These are phyloP conservation scores for Himalopsyche japonica DNA, from an alignment of 2,888 invertebrate species.

Conservation along the genomic window DNA sequence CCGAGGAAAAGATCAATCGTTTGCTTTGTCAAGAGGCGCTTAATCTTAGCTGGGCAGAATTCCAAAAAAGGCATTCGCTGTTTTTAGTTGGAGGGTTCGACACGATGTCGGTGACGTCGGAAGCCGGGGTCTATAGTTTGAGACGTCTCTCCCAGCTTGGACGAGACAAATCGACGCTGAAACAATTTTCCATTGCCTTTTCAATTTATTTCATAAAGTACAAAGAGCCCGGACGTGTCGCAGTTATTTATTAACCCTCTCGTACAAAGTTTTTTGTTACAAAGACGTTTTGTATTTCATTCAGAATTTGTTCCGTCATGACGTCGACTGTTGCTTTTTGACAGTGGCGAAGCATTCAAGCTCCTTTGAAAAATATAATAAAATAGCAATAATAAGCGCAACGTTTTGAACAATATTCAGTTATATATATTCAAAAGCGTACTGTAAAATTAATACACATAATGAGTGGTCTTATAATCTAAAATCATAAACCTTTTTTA, in stretches of 20 bases:
- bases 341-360: no score
- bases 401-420: no score
- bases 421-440: no score
- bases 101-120: neutral
- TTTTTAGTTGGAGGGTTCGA: neutral
- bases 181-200: slow-evolving; percentile 29
- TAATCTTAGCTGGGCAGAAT: neutral
- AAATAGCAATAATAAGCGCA: no score
- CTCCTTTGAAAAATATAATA: no score
- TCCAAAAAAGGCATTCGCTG: neutral
- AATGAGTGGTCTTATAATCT: no score
- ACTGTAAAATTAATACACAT: no score
- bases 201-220: slow-evolving; percentile 33
- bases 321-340: no score
- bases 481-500: no score
- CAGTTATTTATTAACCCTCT: slow-evolving; percentile 28
- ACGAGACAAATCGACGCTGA: slow-evolving; percentile 10
- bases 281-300: neutral
- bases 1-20: neutral
- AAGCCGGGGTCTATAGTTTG: neutral
- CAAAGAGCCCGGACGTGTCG: slow-evolving; percentile 29
- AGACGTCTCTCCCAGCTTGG: slow-evolving; percentile 1
- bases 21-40: neutral
- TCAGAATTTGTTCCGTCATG: no score
- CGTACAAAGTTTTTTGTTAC: neutral